Evolutionary conservation across 2,888 invertebrate genomes (phyloP).

Genomic region (Atrina japonica): DNA sequence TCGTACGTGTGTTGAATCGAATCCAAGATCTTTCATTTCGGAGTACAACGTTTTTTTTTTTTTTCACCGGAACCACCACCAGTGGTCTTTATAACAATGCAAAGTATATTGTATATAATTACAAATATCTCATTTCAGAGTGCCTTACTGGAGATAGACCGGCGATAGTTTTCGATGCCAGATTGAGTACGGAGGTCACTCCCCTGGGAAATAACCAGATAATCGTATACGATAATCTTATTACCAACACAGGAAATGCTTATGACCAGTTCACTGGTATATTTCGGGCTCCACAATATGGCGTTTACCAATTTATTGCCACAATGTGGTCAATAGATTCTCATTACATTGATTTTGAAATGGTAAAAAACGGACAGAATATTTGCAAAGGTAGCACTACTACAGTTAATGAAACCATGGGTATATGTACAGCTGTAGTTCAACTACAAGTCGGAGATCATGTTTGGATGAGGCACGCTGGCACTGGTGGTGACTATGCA

Average conservation of each 20-base stretch:
- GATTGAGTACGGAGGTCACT: not conserved
- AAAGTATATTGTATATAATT: no score
- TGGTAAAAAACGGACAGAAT: conserved; percentile 13
- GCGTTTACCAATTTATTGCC: conserved; percentile 25
- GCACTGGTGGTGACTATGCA: conserved; percentile 14
- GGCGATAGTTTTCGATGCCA: conserved; percentile 28
- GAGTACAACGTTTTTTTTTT: no score
- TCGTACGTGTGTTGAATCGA: no score
- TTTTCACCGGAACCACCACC: no score
- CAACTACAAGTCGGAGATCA: conserved; percentile 13
- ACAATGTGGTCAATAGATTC: conserved; percentile 26
- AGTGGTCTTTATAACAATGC: no score
- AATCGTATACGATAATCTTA: conserved; percentile 18
- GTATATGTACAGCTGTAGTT: conserved; percentile 16
- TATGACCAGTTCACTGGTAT: conserved; percentile 22
- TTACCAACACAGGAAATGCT: conserved; percentile 19
- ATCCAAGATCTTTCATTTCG: no score
- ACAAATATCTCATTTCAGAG: no score
- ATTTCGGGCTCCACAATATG: conserved; percentile 9
- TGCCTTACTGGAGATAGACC: no score
- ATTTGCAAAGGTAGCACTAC: conserved; percentile 20
- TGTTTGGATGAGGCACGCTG: conserved; percentile 21
- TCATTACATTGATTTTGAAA: conserved; percentile 13
- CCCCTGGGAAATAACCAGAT: conserved; percentile 30
- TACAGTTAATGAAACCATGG: conserved; percentile 20